These are phyloP conservation scores for Zapornia atra DNA, from an alignment of 2,113 vertebrate species.

Conservation along the genomic window DNA sequence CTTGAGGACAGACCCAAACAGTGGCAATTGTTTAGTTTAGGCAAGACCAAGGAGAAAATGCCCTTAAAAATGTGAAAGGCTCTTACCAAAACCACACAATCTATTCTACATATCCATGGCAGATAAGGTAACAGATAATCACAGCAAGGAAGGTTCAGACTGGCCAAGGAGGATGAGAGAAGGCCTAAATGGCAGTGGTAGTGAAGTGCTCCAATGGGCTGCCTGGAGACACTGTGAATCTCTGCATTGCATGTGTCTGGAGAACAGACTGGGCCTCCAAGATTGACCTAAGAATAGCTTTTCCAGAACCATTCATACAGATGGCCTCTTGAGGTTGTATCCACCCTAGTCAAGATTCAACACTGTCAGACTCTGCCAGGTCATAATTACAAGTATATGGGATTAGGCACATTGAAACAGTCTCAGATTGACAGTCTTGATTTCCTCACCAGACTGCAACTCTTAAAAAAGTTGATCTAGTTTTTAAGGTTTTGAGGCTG, in stretches of 20 bases:
- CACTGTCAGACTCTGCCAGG: not conserved
- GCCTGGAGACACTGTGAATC: not conserved
- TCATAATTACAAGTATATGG: not conserved
- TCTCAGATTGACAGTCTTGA: not conserved
- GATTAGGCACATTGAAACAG: not conserved
- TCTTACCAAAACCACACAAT: not conserved
- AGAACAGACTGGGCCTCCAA: not conserved
- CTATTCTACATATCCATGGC: not conserved
- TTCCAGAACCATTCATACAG: not conserved
- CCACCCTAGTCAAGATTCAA: not conserved
- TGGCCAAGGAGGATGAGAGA: not conserved
- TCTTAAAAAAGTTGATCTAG: not conserved
- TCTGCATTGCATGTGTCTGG: not conserved
- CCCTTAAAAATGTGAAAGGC: not conserved
- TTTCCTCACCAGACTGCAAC: not conserved
- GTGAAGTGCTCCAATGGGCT: not conserved
- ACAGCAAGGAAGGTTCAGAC: not conserved
- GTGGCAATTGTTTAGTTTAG: not conserved
- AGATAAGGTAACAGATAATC: not conserved
- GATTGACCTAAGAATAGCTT: not conserved
- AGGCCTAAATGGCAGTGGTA: not conserved
- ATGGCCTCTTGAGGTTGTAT: not conserved
- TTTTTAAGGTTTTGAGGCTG: not conserved
- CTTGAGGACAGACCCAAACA: not conserved
- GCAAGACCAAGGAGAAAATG: not conserved